Base-by-base conservation (phyloP, 2,113 vertebrate species). In the Ciconia stormi region DNA sequence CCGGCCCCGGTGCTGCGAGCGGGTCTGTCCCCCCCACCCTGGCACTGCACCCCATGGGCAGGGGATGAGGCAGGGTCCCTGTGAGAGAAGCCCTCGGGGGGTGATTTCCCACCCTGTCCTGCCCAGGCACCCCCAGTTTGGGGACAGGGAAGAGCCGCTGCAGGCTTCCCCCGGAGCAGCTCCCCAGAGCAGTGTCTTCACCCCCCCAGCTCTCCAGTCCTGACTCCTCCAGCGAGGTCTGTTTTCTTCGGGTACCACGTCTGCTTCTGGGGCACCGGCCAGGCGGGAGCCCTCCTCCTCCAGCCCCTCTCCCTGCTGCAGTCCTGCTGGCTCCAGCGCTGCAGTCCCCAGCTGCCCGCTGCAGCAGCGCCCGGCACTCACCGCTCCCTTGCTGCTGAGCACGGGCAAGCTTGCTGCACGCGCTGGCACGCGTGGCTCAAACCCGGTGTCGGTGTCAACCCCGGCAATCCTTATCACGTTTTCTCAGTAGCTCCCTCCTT, bases 401-500 rank as follows among this genome's bases (percentile, higher is more conserved):
- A 72, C 32, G 3, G 88, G 25, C 46, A 9, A 30, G 42, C 84
- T 90, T 49, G 0, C 47, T 26, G 73, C 85, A 30, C 3, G 3
- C 6, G 9, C 89, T 82, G 96, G 50, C 88, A 80, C 47, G 2
- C 15, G 9, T 8, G 2, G 83, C 91, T 56, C 59, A 40, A 76
- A 36, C 65, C 50, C 70, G 1, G 47, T 4, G n/a, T 9, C 5
- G 25, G n/a, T 70, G 55, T 74, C 71, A 66, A 9, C 69, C 59
- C 15, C 9, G 2, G 59, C 94, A 73, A 30, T 80, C 84, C 97
- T 97, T 96, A 97, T 96, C 97, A 27, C n/a, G 7, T 71, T 96
- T 95, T 93, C 85, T 86, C 97, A 96, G 95, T 19, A 26, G 40
- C 44, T 89, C 94, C 34, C 95, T 97, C 76, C 61, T 91, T 93